Evolutionary conservation across 2,888 invertebrate species (phyloP), one percentile per base, ranked within the genome.

Genomic region (Hirtodrosophila alboralis): DNA sequence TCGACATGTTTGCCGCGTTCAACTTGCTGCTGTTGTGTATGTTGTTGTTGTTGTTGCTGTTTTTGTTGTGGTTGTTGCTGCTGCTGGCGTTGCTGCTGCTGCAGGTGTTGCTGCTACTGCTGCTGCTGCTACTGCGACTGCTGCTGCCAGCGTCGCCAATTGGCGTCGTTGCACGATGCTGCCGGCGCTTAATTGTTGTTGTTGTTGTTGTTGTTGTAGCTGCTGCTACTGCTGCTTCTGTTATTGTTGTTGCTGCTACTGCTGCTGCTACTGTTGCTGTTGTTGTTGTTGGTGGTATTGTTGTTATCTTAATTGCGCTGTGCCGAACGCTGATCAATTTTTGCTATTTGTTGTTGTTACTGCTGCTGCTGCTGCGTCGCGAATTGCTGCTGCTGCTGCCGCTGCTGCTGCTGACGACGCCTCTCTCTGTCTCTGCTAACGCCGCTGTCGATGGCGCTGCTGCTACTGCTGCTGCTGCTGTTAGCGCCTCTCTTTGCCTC

Each of bases 251-350:
- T 38, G 53, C 12, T 10, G 21, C 26, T 28, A 23, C n/a, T 34
- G 33, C 12, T 21, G 28, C 13, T 31, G 44, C 14, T 30, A 31
- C 16, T 41, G 41, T 6, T 45, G 52, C 12, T 37, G 43, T 10
- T 13, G 51, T 4, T 31, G 60, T 5, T 48, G 54, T 6, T 57
- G 59, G 34, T 69, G 65, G 9, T 63, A 53, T 16, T 47, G 58
- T 14, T 58, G 60, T 45, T 67, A 67, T 56, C 38, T 57, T 65
- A 54, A 44, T 36, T 79, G 79, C 79, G 79, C 69, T 83, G 52
- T 85, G 84, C 86, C 84, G 86, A 85, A 85, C 79, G 86, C 79
- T 84, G 63, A 63, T 72, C 69, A 79, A 80, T 85, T 79, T 79
- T 79, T 85, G 79, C 86, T 79, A 79, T 79, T 79, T 84, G 52